These are phyloP conservation scores for Drosophila bipectinata DNA, from an alignment of 1,140 invertebrate species.

Conservation along the genomic window DNA sequence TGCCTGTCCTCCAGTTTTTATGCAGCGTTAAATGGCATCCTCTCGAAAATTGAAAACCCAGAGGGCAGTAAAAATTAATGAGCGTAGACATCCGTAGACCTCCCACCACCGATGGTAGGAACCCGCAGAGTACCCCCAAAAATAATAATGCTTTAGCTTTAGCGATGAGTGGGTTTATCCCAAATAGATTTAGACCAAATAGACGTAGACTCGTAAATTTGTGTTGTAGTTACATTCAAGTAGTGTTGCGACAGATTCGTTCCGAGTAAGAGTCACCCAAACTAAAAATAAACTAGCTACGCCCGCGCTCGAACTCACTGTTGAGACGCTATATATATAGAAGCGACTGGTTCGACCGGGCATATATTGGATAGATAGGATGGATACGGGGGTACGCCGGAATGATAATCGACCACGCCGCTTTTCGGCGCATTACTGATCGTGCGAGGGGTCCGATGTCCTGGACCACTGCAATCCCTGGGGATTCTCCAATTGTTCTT, in stretches of 20 bases:
- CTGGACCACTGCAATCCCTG: neutral
- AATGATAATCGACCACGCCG: too few species aligned
- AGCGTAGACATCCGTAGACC: constrained; percentile 32
- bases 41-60: constrained; percentile 76
- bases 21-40: constrained; percentile 74
- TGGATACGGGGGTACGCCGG: too few species aligned
- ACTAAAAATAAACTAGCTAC: neutral
- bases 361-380: too few species aligned
- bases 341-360: neutral
- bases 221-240: neutral
- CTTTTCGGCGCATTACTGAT: neutral
- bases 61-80: constrained; percentile 77
- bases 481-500: neutral
- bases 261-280: neutral
- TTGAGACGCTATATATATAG: neutral
- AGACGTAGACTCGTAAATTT: neutral
- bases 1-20: constrained; percentile 43
- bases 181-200: neutral
- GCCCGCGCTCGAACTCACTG: neutral
- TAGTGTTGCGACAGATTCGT: neutral
- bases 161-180: neutral
- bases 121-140: neutral
- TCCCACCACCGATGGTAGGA: neutral
- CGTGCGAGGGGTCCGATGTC: neutral
- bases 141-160: neutral